phyloP scores from a whole-genome alignment of 2,113 vertebrate species.

The Peromyscus maniculatus region DNA sequence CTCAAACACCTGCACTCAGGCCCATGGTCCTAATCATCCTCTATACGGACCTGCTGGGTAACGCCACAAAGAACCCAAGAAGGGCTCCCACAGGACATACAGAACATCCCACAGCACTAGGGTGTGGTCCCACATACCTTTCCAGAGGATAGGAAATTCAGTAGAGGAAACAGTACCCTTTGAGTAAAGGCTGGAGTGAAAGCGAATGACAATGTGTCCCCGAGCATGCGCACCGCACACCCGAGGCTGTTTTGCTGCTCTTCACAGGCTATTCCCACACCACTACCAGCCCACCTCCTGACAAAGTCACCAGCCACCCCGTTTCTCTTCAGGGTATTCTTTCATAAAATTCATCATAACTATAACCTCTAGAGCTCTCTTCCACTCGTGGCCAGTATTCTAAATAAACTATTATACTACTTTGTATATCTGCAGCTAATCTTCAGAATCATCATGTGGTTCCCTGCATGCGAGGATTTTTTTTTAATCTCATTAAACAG shows the following conservation, averaged over 20 bases:
- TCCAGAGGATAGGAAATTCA: not conserved
- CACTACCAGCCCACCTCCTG: accelerated
- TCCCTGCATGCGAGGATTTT: not conserved
- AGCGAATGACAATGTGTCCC: not conserved
- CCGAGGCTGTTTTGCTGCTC: not conserved
- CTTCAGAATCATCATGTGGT: not conserved
- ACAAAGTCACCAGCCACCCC: not conserved
- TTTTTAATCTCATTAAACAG: not conserved
- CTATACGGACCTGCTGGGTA: too few relatives aligned
- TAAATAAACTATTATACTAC: not conserved
- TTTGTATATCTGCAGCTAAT: not conserved
- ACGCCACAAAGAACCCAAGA: too few relatives aligned
- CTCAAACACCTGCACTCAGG: too few relatives aligned
- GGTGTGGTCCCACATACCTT: not conserved
- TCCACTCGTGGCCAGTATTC: not conserved
- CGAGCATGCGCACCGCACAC: accelerated
- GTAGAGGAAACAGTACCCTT: not conserved
- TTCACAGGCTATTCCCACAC: not conserved
- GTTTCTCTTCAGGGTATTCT: not conserved
- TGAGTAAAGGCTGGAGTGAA: not conserved
- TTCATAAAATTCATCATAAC: not conserved
- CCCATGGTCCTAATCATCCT: too few relatives aligned
- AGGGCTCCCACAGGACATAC: too few relatives aligned
- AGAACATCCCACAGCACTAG: too few relatives aligned
- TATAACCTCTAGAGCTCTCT: not conserved